A percentile compares a stretch with the other conserved stretches of the same genome.
Evolutionary conservation across 2,113 vertebrate genomes (phyloP).

Genomic region (Promerops cafer): DNA sequence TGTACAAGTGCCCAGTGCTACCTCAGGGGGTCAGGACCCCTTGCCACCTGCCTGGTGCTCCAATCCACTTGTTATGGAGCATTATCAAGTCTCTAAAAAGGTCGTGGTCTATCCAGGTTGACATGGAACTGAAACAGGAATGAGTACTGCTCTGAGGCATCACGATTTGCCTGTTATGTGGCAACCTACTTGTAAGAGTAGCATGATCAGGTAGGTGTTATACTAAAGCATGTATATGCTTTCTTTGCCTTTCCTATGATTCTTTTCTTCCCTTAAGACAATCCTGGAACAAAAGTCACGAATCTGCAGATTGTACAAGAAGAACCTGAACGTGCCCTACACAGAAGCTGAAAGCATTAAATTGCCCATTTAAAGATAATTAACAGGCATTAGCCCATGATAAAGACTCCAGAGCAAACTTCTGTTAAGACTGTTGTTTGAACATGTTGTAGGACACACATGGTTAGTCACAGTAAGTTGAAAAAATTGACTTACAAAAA

Average conservation of each 20-base stretch:
- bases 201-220: not conserved
- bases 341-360: conserved; percentile 3
- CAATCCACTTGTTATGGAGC: not conserved
- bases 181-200: not conserved
- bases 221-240: not conserved
- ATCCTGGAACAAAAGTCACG: not conserved
- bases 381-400: not conserved
- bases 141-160: not conserved
- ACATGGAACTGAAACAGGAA: not conserved
- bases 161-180: not conserved
- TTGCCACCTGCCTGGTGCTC: not conserved
- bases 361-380: conserved; percentile 11
- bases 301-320: not conserved
- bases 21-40: not conserved
- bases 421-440: conserved; percentile 8
- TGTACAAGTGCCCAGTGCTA: not conserved
- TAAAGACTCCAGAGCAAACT: conserved; percentile 2
- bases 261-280: not conserved
- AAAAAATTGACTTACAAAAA: not conserved
- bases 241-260: not conserved
- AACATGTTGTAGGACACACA: conserved; percentile 13
- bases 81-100: not conserved
- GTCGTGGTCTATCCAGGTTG: rapidly evolving
- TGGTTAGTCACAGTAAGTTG: not conserved
- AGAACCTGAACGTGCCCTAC: not conserved